These are phyloP conservation scores for Proisotoma minuta DNA, from an alignment of 2,888 invertebrate genomes.

Conservation along the genomic window DNA sequence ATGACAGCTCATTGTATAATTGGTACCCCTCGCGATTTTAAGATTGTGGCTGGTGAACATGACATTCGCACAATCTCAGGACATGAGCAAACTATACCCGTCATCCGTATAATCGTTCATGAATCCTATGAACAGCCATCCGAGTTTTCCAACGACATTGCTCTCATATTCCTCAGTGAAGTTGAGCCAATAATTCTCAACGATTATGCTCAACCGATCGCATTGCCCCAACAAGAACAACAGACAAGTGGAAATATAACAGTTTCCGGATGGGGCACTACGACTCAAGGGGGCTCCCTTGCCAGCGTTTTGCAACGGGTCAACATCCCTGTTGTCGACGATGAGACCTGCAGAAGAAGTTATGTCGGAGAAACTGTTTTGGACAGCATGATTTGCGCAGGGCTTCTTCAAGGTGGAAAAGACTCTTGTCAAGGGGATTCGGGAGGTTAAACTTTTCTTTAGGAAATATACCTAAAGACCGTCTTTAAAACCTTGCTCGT, in stretches of 20 bases:
- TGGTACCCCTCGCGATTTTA: background rate
- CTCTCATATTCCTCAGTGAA: slow-evolving; percentile 30
- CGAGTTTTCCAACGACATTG: slow-evolving; percentile 39
- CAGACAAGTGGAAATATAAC: slow-evolving; percentile 22
- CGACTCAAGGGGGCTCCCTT: slow-evolving; percentile 12
- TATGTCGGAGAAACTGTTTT: slow-evolving; percentile 22
- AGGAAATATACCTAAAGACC: no score
- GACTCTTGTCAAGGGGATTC: slow-evolving; percentile 27
- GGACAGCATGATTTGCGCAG: slow-evolving; percentile 30
- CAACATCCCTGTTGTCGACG: slow-evolving; percentile 32
- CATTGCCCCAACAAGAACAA: slow-evolving; percentile 28
- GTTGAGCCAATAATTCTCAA: slow-evolving; percentile 25
- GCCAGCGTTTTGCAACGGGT: slow-evolving; percentile 31
- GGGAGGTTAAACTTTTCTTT: slow-evolving; percentile 21
- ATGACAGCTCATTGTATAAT: slow-evolving; percentile 25
- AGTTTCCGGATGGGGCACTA: slow-evolving; percentile 45
- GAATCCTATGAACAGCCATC: slow-evolving; percentile 26
- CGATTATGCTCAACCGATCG: slow-evolving; percentile 33
- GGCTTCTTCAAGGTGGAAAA: slow-evolving; percentile 24
- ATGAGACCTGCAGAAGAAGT: slow-evolving; percentile 27
- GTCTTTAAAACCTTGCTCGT: no score
- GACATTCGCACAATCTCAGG: slow-evolving; percentile 10
- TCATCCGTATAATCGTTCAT: slow-evolving; percentile 27
- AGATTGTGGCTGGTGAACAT: slow-evolving; percentile 31
- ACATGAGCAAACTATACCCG: slow-evolving; percentile 22